Percentiles rank a stretch among this genome's conserved stretches.
Evolutionary conservation across 2,113 vertebrate species (phyloP).

Genomic region (Cyrtonyx montezumae): DNA sequence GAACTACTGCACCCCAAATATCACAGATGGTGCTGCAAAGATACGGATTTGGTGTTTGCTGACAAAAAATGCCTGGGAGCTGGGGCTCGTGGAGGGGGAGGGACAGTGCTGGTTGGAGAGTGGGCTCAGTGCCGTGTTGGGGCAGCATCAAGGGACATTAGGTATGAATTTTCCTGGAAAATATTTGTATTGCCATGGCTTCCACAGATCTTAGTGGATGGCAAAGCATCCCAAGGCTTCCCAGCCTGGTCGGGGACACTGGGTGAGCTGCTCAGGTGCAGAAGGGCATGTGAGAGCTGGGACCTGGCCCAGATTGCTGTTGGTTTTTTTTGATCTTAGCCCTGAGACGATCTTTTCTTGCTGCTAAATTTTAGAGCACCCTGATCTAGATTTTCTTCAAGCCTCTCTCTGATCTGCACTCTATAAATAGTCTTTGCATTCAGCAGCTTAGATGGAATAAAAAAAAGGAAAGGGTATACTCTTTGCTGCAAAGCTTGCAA

Average conservation of each 20-base stretch:
- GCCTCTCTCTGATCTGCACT: slow-evolving; percentile 6
- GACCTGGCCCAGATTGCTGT: not conserved
- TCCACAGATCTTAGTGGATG: not conserved
- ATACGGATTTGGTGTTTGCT: not conserved
- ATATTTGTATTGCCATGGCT: not conserved
- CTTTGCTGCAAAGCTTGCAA: slow-evolving; percentile 20
- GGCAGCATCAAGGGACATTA: not conserved
- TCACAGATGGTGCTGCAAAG: not conserved
- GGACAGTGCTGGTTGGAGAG: not conserved
- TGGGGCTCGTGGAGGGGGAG: rapidly evolving
- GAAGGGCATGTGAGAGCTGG: not conserved
- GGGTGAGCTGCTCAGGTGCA: not conserved
- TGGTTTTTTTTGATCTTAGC: not conserved
- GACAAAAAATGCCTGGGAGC: not conserved
- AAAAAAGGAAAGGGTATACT: not conserved
- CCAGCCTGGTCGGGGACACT: not conserved
- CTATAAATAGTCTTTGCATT: slow-evolving; percentile 58
- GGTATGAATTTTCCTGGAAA: not conserved
- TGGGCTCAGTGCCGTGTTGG: rapidly evolving
- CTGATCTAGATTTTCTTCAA: slow-evolving; percentile 39
- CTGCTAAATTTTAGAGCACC: slow-evolving; percentile 11
- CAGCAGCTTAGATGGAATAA: not conserved
- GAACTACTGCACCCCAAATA: not conserved
- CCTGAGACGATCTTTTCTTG: not conserved
- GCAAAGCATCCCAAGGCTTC: not conserved